Evolutionary conservation across 1,140 invertebrate species (phyloP), one percentile per base, ranked within the genome.

Genomic region (Diorhabda elongata): DNA sequence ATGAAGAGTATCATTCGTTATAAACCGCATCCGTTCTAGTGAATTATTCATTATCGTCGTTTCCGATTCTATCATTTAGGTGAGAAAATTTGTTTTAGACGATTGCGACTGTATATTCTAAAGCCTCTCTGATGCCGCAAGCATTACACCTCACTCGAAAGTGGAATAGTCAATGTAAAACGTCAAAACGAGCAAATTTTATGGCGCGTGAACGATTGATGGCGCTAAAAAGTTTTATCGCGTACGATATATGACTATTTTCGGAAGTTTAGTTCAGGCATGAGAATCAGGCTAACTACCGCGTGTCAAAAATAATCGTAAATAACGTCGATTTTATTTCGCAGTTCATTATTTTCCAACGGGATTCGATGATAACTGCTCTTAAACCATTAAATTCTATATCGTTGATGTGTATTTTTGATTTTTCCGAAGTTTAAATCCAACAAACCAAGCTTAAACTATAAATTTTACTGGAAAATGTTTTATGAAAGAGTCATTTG

Each of bases 81-180:
- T 52, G 47, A 8, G n/a, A 52, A 52, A 52, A 52, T 52, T 52
- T 52, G 47, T 52, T 52, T 52, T 52, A 52, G 47, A 52, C n/a
- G 47, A 52, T 52, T 52, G 47, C 47, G 47, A n/a, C n/a, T 52
- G 47, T 52, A 52, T 52, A 52, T 52, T 52, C 6, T 52, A 52
- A 8, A 8, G 47, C 47, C 47, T 52, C 47, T 52, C 47, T 52
- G 47, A 52, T 52, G 47, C 47, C 47, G 47, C 47, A 52, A 52
- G 47, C 47, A 52, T 52, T 52, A 52, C 47, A 52, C 47, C 47
- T 52, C 47, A n/a, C 47, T 8, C 47, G 26, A 52, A 52, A 52
- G 47, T 52, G 47, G 47, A 52, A 52, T 52, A 52, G 47, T 52
- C 47, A 52, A 52, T 52, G 47, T 52, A 52, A 52, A 52, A 52